Evolutionary conservation across 2,888 invertebrate species (phyloP).

Genomic region (Oligia latruncula): DNA sequence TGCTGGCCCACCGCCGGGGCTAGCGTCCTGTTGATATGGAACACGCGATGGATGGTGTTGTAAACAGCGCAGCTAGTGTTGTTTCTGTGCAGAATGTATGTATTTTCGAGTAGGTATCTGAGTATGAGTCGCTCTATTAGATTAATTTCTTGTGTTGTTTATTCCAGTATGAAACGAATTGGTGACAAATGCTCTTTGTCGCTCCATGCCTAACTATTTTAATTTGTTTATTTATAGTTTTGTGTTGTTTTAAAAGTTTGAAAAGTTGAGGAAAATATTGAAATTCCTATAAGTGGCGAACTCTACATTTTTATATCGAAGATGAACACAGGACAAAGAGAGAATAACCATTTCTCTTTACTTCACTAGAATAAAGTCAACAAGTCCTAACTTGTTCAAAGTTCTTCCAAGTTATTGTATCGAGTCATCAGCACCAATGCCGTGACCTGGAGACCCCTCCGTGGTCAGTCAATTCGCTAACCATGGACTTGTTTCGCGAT

Average conservation of each 20-base stretch:
- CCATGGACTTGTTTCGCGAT: conserved; percentile 84
- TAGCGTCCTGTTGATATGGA: conserved; percentile 35
- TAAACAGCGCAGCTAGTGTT: conserved; percentile 42
- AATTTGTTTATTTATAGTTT: conserved; percentile 42
- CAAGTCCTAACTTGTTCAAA: conserved; percentile 29
- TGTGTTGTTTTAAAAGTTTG: conserved; percentile 19
- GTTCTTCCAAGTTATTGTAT: conserved; percentile 38
- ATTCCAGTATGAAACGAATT: conserved; percentile 49
- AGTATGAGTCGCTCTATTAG: conserved; percentile 46
- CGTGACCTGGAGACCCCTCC: conserved; percentile 79
- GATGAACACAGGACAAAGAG: conserved; percentile 13
- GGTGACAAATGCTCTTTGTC: conserved; percentile 45
- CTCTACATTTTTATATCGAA: neutral
- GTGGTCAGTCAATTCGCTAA: conserved; percentile 79
- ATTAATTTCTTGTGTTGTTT: conserved; percentile 60
- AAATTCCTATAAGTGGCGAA: neutral
- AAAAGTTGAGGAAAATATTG: conserved; percentile 25
- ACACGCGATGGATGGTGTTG: conserved; percentile 63
- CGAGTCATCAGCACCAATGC: conserved; percentile 71
- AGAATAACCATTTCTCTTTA: neutral
- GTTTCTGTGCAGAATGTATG: conserved; percentile 53
- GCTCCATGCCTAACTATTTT: conserved; percentile 16
- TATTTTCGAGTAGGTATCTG: conserved; percentile 49
- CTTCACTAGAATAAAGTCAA: conserved; percentile 17
- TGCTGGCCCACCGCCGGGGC: conserved; percentile 50